Evolutionary conservation across 37 sponge, comb jelly and placozoan species (phyloP).

Genomic region (Beroe ovata): DNA sequence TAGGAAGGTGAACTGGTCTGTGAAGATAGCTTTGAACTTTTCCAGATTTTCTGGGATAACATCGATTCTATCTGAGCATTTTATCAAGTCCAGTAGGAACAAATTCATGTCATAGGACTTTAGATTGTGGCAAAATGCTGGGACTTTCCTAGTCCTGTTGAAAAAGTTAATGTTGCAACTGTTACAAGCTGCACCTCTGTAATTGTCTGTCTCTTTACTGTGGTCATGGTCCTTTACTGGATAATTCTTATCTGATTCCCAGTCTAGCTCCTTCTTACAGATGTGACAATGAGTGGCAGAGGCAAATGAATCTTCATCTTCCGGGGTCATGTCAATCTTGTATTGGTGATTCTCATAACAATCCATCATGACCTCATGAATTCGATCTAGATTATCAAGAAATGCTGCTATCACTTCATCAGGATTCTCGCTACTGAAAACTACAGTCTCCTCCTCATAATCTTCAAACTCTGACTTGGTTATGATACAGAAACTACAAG

Average conservation of each 20-base stretch:
- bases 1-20: constrained; percentile 36
- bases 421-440: neutral
- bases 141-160: constrained; percentile 47
- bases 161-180: constrained; percentile 40
- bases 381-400: neutral
- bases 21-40: constrained; percentile 38
- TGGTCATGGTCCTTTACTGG: constrained; percentile 46
- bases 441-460: constrained; percentile 3
- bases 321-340: neutral
- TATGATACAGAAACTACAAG: constrained; percentile 5
- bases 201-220: constrained; percentile 14
- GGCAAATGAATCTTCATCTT: neutral
- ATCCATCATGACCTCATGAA: constrained; percentile 1
- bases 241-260: constrained; percentile 40
- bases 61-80: neutral
- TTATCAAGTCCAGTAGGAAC: constrained; percentile 14
- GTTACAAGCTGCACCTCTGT: constrained; percentile 41
- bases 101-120: constrained; percentile 26
- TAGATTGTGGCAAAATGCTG: constrained; percentile 32
- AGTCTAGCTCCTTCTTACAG: constrained; percentile 18
- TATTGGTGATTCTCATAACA: constrained; percentile 16
- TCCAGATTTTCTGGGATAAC: constrained; percentile 31
- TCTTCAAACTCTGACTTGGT: constrained; percentile 36
- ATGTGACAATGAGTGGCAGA: constrained; percentile 4
- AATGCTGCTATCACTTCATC: neutral